phyloP scores from a whole-genome alignment of 1,140 invertebrate species.

The Bombus breviceps region DNA sequence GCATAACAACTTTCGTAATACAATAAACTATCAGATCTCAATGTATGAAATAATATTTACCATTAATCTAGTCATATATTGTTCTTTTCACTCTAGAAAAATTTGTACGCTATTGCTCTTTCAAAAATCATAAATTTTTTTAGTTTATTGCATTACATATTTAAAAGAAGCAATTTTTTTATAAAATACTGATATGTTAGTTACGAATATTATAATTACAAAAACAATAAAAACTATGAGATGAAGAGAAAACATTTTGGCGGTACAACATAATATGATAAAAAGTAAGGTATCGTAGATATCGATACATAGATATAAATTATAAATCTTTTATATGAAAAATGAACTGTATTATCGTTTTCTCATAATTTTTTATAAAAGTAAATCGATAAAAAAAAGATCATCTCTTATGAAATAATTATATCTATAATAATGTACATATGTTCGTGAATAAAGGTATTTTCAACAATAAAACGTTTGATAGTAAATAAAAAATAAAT shows the following conservation, averaged over 20 bases:
- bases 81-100: constrained; percentile 16
- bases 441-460: not conserved
- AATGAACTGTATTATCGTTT: not conserved
- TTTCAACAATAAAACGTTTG: constrained; percentile 18
- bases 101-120: not conserved
- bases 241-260: constrained; percentile 4
- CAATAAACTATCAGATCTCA: constrained; percentile 28
- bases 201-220: constrained; percentile 20
- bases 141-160: constrained; percentile 31
- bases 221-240: constrained; percentile 18
- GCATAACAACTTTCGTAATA: constrained; percentile 18
- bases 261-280: constrained; percentile 24
- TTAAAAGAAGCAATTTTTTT: not conserved
- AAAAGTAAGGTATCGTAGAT: not conserved
- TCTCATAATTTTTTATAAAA: not conserved
- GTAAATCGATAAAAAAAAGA: not conserved
- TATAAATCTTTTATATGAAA: not conserved
- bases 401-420: constrained; percentile 27
- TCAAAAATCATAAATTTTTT: not conserved
- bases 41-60: not conserved
- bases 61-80: constrained; percentile 1
- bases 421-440: constrained; percentile 22
- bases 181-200: constrained; percentile 41
- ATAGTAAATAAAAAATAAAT: constrained; percentile 53
- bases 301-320: constrained; percentile 7